These are phyloP conservation scores for Drosophila pullipes DNA, from an alignment of 2,888 invertebrate genomes.

Conservation along the genomic window DNA sequence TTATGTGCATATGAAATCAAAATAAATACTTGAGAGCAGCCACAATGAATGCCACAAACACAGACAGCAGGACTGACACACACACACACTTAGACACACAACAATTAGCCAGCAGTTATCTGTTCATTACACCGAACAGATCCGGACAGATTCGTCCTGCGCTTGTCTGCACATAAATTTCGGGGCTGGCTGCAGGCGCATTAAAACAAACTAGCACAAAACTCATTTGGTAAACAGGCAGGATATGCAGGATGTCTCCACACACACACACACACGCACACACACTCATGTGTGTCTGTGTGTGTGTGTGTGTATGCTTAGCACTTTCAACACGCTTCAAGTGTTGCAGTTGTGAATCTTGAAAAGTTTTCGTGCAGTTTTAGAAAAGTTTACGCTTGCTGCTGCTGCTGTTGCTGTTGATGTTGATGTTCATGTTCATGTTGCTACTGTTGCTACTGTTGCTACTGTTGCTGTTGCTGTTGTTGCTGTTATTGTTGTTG, in stretches of 20 bases:
- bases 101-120: constrained; percentile 79
- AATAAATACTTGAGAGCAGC: constrained; percentile 29
- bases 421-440: constrained; percentile 45
- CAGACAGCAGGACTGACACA: constrained; percentile 39
- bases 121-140: constrained; percentile 76
- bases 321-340: constrained; percentile 69
- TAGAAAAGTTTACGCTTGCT: constrained; percentile 59
- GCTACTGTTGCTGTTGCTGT: constrained; percentile 20
- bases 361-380: constrained; percentile 65
- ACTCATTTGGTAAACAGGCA: constrained; percentile 77
- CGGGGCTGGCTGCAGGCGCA: constrained; percentile 62
- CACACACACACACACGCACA: neutral
- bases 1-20: constrained; percentile 36
- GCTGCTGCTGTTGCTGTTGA: constrained; percentile 27
- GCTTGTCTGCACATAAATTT: constrained; percentile 60
- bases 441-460: constrained; percentile 48
- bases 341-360: constrained; percentile 79
- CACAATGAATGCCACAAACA: neutral
- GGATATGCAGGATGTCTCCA: constrained; percentile 38
- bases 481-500: constrained; percentile 31
- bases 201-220: constrained; percentile 76
- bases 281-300: neutral
- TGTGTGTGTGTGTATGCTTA: constrained; percentile 12
- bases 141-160: constrained; percentile 39
- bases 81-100: constrained; percentile 8